phyloP scores from a whole-genome alignment of 2,888 invertebrate genomes.

The Cryptocheilus praepositus region DNA sequence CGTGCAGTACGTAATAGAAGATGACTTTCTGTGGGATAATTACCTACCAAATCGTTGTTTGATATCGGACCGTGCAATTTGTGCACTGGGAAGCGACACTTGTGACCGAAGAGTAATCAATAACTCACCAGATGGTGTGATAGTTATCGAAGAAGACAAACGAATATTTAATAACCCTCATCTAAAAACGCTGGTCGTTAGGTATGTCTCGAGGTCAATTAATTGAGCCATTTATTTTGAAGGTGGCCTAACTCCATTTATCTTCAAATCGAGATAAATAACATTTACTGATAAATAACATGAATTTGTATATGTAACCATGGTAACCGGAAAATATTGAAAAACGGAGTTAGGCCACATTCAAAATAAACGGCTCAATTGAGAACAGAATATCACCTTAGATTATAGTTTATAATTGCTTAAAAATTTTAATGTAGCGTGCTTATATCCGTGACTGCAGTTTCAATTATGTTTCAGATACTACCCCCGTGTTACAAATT shows the following conservation, averaged over 20 bases:
- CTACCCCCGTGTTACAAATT: slow-evolving; percentile 80
- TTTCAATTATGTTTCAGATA: slow-evolving; percentile 74
- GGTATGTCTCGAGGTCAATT: slow-evolving; percentile 53
- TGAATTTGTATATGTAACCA: too few species aligned
- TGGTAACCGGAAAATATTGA: too few species aligned
- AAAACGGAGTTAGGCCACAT: too few species aligned
- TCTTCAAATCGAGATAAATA: too few species aligned
- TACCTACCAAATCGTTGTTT: slow-evolving; percentile 34
- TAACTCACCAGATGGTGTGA: slow-evolving; percentile 55
- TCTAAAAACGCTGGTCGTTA: slow-evolving; percentile 69
- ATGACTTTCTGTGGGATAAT: slow-evolving; percentile 38
- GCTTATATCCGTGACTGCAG: slow-evolving; percentile 6
- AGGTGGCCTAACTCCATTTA: too few species aligned
- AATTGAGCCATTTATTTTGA: too few species aligned
- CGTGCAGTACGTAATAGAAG: slow-evolving; percentile 44
- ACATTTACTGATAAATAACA: too few species aligned
- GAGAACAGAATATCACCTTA: too few species aligned
- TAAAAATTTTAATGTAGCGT: not conserved
- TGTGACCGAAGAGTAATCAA: slow-evolving; percentile 61
- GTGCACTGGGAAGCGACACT: slow-evolving; percentile 63
- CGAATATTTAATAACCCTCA: slow-evolving; percentile 67
- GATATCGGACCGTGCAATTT: slow-evolving; percentile 68
- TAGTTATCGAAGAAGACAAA: slow-evolving; percentile 60
- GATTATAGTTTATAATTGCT: not conserved
- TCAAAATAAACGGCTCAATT: too few species aligned